Percentiles rank a stretch among this genome's conserved stretches.
Evolutionary conservation across 92 coral and sea anemone species (phyloP).

Genomic region (Phenganax subtilis): DNA sequence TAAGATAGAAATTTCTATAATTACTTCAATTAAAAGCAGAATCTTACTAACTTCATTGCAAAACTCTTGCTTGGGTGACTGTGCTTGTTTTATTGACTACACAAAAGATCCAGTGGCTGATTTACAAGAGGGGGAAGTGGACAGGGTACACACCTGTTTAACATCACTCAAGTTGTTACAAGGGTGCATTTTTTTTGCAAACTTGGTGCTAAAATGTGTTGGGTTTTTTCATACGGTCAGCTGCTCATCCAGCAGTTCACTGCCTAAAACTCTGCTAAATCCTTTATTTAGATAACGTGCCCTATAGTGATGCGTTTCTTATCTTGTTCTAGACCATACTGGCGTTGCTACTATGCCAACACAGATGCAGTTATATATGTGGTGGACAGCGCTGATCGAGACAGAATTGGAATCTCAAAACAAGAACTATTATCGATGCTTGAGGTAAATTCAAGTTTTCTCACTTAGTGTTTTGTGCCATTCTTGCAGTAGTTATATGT

Average conservation of each 20-base stretch:
- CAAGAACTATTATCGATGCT: conserved; percentile 92
- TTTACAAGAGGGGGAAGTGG: no score
- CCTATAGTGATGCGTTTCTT: neutral
- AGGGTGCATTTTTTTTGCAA: no score
- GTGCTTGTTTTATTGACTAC: no score
- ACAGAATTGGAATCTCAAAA: conserved; percentile 95
- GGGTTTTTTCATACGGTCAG: no score
- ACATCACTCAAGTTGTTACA: no score
- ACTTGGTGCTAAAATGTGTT: no score
- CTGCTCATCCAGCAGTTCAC: no score
- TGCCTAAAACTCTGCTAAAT: no score
- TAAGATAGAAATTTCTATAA: neutral
- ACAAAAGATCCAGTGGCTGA: no score
- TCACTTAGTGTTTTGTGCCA: neutral
- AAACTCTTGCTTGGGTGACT: no score
- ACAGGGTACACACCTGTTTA: no score
- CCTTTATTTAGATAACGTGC: no score
- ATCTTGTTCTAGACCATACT: conserved; percentile 62
- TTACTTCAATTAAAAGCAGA: conserved; percentile 5
- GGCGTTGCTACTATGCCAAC: conserved; percentile 98
- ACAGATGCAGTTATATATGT: conserved; percentile 97
- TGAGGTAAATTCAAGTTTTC: conserved; percentile 52
- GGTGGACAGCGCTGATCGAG: conserved; percentile 86
- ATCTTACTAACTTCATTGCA: neutral
- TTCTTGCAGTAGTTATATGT: neutral